A percentile compares a stretch with the other conserved stretches of the same genome.
phyloP scores from a whole-genome alignment of 1,140 invertebrate species.

The Metaphire vulgaris region DNA sequence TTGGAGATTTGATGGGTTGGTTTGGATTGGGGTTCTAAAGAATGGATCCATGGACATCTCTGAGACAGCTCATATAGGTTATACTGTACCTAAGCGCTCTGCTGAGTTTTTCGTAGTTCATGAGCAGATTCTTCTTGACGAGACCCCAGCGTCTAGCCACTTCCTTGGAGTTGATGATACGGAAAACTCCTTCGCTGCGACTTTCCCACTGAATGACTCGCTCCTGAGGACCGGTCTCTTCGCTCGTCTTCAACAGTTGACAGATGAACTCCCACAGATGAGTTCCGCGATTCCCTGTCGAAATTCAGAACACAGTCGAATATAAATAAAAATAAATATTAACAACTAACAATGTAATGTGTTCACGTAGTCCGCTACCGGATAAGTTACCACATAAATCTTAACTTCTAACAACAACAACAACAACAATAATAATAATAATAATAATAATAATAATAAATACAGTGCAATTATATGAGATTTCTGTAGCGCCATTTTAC shows the following conservation, averaged over 20 bases:
- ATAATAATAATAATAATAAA: too few species aligned
- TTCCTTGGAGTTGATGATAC: conserved; percentile 95
- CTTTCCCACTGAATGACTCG: conserved; percentile 98
- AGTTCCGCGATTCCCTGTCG: background rate
- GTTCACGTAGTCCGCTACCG: too few species aligned
- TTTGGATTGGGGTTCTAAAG: too few species aligned
- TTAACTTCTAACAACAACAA: too few species aligned
- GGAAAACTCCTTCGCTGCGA: conserved; percentile 94
- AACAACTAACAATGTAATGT: too few species aligned
- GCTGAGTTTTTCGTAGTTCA: conserved; percentile 99
- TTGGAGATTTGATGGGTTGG: background rate
- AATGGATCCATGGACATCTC: too few species aligned
- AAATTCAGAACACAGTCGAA: too few species aligned
- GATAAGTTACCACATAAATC: too few species aligned
- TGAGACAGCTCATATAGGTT: background rate
- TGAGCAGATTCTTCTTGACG: conserved; percentile 99
- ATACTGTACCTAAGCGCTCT: conserved; percentile 71
- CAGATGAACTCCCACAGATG: conserved; percentile 93
- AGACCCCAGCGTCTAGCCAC: conserved; percentile 87
- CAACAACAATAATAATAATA: too few species aligned
- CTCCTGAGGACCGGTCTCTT: conserved; percentile 44
- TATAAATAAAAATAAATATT: too few species aligned
- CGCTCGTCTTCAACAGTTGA: conserved; percentile 90
- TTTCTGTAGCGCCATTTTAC: too few species aligned
- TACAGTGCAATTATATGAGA: too few species aligned